Evolutionary conservation across 1,140 invertebrate species (phyloP).

Genomic region (Coenobita brevimanus): DNA sequence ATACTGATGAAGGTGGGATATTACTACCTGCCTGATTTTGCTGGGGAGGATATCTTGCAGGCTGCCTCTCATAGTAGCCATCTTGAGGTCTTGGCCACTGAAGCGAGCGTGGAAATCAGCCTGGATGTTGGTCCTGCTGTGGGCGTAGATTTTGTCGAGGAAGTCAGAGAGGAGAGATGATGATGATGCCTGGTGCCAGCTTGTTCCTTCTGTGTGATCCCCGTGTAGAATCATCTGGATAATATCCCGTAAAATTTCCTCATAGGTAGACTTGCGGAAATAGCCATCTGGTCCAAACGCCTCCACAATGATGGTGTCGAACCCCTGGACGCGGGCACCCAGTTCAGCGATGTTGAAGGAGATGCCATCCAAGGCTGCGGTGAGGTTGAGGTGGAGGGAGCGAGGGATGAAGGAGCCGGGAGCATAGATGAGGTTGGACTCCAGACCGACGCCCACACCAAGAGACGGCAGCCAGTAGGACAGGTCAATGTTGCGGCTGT

Average conservation of each 20-base stretch:
- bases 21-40: not conserved
- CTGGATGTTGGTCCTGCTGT: not conserved
- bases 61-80: not conserved
- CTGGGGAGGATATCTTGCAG: not conserved
- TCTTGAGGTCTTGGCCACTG: conserved; percentile 34
- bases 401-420: conserved; percentile 44
- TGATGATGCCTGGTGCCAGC: not conserved
- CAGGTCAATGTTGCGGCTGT: conserved; percentile 33
- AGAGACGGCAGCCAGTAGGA: conserved; percentile 33
- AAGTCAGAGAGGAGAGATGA: not conserved
- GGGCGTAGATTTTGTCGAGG: conserved; percentile 2
- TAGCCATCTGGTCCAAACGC: conserved; percentile 45
- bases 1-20: not conserved
- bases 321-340: conserved; percentile 30
- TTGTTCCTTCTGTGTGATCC: not conserved
- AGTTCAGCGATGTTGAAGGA: conserved; percentile 33
- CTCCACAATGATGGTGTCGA: conserved; percentile 33
- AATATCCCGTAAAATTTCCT: conserved; percentile 26
- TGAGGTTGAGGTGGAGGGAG: conserved; percentile 24
- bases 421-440: conserved; percentile 38
- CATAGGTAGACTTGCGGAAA: not conserved
- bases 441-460: conserved; percentile 23
- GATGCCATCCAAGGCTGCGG: conserved; percentile 23
- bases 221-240: not conserved
- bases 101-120: conserved; percentile 42